Conservation (phyloP, 2,797 vertebrate genomes). For the Dermochelys coriacea region DNA sequence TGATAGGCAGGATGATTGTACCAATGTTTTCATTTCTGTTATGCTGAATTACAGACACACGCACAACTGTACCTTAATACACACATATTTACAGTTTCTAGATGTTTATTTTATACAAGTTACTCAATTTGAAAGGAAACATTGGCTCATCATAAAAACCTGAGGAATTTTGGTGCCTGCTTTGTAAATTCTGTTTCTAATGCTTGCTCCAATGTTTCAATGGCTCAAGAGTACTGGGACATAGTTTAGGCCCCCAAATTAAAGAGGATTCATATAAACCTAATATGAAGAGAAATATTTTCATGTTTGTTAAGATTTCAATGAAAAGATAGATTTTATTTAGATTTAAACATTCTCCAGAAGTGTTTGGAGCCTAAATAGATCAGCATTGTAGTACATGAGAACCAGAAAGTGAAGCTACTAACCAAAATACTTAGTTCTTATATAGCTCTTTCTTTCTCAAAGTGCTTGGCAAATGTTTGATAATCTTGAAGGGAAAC, state of each 20-base stretch:
- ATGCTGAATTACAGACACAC: neutral
- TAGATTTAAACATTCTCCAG: neutral
- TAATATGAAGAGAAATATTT: neutral
- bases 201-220: neutral
- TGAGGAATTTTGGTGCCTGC: neutral
- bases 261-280: neutral
- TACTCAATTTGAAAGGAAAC: neutral
- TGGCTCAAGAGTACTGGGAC: neutral
- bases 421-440: neutral
- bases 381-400: neutral
- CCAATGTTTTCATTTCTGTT: neutral
- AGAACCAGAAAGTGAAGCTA: neutral
- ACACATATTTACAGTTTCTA: neutral
- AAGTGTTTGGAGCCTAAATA: no score
- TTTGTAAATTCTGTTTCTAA: neutral
- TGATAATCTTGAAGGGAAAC: neutral
- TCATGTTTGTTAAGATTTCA: neutral
- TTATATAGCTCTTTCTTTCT: neutral
- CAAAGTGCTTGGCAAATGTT: neutral
- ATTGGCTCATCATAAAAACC: neutral
- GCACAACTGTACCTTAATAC: neutral
- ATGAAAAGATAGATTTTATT: neutral
- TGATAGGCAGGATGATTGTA: neutral
- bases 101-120: neutral
- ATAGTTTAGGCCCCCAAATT: neutral